Conservation (phyloP, 2,888 invertebrate species). For the Scaptomyza flava region DNA sequence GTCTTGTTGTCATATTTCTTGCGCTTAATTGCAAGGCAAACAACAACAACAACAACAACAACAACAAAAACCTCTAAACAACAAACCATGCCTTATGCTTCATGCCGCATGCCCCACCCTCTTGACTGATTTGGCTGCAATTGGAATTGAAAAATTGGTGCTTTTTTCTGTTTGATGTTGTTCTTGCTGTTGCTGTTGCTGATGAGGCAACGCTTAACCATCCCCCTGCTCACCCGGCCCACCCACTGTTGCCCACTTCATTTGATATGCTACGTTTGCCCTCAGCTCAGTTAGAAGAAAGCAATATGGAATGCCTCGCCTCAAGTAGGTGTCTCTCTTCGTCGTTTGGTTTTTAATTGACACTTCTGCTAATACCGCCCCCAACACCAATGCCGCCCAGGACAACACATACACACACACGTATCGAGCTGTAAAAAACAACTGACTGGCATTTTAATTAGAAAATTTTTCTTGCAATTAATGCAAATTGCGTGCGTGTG, state of each 20-base stretch:
- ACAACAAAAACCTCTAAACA: background rate
- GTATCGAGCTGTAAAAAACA: constrained; percentile 21
- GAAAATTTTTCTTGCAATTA: constrained; percentile 80
- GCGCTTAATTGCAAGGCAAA: constrained; percentile 36
- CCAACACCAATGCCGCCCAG: background rate
- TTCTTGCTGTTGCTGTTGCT: background rate
- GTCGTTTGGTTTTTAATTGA: constrained; percentile 72
- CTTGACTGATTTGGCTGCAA: constrained; percentile 24
- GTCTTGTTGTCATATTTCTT: constrained; percentile 31
- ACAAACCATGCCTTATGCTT: background rate
- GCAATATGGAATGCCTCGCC: constrained; percentile 2
- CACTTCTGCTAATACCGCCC: constrained; percentile 78
- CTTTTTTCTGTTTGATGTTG: constrained; percentile 48
- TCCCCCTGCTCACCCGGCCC: background rate
- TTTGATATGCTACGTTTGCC: constrained; percentile 70
- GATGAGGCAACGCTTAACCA: constrained; percentile 4
- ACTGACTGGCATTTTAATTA: constrained; percentile 81
- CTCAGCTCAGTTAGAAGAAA: constrained; percentile 68
- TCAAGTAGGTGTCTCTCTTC: constrained; percentile 39
- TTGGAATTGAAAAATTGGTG: constrained; percentile 39
- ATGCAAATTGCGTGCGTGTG: constrained; percentile 80
- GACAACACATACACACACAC: background rate
- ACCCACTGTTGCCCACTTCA: constrained; percentile 36
- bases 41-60: background rate
- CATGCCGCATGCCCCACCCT: background rate